These are phyloP conservation scores for Potamilus streckersoni DNA, from an alignment of 1,140 invertebrate species.

Conservation along the genomic window DNA sequence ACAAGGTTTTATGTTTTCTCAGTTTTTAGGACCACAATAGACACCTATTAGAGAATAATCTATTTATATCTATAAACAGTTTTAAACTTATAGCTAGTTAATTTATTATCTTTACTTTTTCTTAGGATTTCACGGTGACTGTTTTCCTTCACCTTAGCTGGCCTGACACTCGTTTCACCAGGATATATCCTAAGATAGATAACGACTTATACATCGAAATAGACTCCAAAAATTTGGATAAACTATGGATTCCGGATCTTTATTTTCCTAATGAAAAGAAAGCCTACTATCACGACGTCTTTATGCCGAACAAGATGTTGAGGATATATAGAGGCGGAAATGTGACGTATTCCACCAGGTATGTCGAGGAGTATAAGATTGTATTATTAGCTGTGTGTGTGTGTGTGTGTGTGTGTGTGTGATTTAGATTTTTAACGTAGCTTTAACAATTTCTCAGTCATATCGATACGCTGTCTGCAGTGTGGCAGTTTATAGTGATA, in stretches of 20 bases:
- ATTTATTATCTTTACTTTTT: constrained; percentile 8
- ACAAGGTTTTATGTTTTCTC: too few species aligned
- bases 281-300: constrained; percentile 67
- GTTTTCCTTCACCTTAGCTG: constrained; percentile 50
- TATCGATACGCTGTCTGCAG: too few species aligned
- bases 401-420: too few species aligned
- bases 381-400: too few species aligned
- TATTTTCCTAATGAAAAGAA: constrained; percentile 69
- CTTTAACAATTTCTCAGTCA: too few species aligned
- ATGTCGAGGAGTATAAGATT: constrained; percentile 2
- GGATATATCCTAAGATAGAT: constrained; percentile 22
- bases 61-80: neutral
- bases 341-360: constrained; percentile 69
- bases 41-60: neutral
- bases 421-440: too few species aligned
- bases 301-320: constrained; percentile 68
- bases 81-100: neutral
- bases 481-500: too few species aligned
- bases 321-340: constrained; percentile 61
- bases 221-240: constrained; percentile 51
- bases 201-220: constrained; percentile 39
- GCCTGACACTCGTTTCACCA: constrained; percentile 41
- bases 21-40: too few species aligned
- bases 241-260: constrained; percentile 68
- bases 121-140: constrained; percentile 55